These are phyloP conservation scores for Listrodromus nycthemerus DNA, from an alignment of 2,888 invertebrate genomes.

Conservation along the genomic window DNA sequence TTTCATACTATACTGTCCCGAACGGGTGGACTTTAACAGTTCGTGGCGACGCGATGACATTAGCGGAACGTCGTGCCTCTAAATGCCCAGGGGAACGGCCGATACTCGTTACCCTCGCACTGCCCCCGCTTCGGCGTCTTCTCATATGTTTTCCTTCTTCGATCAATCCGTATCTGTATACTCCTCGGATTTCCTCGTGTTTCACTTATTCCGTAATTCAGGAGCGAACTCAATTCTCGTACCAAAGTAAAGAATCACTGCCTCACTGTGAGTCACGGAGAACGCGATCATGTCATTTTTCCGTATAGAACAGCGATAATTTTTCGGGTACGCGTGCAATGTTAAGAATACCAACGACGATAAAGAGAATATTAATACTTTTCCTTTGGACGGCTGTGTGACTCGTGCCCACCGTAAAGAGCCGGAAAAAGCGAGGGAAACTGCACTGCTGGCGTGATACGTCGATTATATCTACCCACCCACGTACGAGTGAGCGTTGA, in stretches of 20 bases:
- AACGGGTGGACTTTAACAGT: constrained; percentile 81
- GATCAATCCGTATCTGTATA: constrained; percentile 7
- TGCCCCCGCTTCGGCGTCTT: constrained; percentile 18
- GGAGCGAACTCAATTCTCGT: too few relatives aligned
- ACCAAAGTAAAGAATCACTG: constrained; percentile 22
- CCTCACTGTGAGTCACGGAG: constrained; percentile 21
- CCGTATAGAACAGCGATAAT: constrained; percentile 26
- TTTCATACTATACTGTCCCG: constrained; percentile 76
- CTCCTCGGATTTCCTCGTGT: neutral
- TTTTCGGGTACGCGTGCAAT: constrained; percentile 37
- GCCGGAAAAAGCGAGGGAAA: constrained; percentile 72
- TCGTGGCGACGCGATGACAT: constrained; percentile 79
- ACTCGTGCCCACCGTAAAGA: constrained; percentile 81
- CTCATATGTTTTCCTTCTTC: neutral
- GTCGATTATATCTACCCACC: constrained; percentile 73
- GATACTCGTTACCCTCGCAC: constrained; percentile 54
- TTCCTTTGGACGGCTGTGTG: constrained; percentile 87
- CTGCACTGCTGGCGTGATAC: constrained; percentile 77
- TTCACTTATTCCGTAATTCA: neutral
- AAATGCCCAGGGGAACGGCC: constrained; percentile 73
- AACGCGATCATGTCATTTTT: constrained; percentile 35
- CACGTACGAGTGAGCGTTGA: too few relatives aligned
- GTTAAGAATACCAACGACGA: constrained; percentile 3
- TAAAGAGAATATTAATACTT: constrained; percentile 85
- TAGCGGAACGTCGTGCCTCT: constrained; percentile 77